Evolutionary conservation across 2,888 invertebrate genomes (phyloP), one percentile per base, ranked within the genome.

Genomic region (Dicyrtoma fusca): DNA sequence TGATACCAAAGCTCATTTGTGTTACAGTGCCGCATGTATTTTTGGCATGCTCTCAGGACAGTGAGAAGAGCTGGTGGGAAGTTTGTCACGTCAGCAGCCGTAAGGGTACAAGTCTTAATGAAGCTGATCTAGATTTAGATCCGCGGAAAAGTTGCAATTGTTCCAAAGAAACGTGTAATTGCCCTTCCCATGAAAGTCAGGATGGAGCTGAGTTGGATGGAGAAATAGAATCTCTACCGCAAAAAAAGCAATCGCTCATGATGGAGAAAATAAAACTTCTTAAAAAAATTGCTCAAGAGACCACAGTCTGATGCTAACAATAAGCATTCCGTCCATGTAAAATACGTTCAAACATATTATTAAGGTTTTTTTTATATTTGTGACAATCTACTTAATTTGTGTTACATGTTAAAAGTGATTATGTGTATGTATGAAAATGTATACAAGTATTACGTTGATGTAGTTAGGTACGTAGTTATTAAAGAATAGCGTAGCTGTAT

Each of bases 281-380:
- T 10, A 80, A 79, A 64, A 76, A 75, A 71, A 57, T 75, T 44
- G 76, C 76, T 57, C 75, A 78, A 45, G 80, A 79, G 75, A 80
- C 80, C 6, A 77, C 77, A 25, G 78, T 78, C 14, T 78, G 53
- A 53, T 17, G 17, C 17, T 49, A 49, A 49, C 14, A 49, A 21
- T 34, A 21, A 53, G 10, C 53, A 53, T 53, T 53, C 53, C 21
- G 21, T 19, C 34, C 34, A 34, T 53, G 14, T 14, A 17, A 49
- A 49, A 44, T 44, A 44, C 13, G 8, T 8, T 5, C 3, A 34
- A 5, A 34, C 3, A 34, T 34, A 34, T 8, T 34, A 34, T 34
- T 5, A 34, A 5, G 34, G 34, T 34, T 3, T 34, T 34, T 34
- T 34, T 5, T 34, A 34, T 34, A 34, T 8, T 34, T 34, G 34